Base-by-base conservation (phyloP, 2,113 vertebrate genomes). In the Motacilla alba region DNA sequence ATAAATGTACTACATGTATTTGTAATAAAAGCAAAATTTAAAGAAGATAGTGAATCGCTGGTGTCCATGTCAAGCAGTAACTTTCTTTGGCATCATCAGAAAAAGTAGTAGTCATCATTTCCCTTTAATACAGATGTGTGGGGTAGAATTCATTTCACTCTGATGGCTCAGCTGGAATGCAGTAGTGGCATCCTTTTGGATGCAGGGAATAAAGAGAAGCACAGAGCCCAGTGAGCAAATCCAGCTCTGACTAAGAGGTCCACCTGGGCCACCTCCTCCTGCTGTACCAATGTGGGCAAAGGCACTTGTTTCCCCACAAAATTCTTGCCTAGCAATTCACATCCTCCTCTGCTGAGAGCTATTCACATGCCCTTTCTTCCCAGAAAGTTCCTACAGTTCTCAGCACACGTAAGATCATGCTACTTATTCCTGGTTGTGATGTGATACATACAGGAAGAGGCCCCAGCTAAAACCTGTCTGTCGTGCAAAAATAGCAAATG, bases 21-120 rank as follows among this genome's bases (percentile, higher is more conserved):
- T 94, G 86, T 46, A 95, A 94, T 92, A 96, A 96, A 96, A 90
- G 46, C 30, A 93, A 93, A 78, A 93, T 91, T 90, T 87, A 70
- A 63, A 95, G 58, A 83, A 67, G 44, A 53, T 86, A 92, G 86
- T 49, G 90, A 95, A 96, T 95, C 2, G 11, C 22, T 24, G 19
- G 1, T 52, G 23, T 16, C 15, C 5, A 0, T 22, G 23, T 47
- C 58, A 68, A 53, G 43, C 76, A 53, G 7, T 2, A n/a, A 37
- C 22, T 72, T 44, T 37, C 53, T 76, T 60, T 46, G 16, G 6
- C 31, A 50, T 58, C 21, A 78, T 49, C 46, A 82, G 43, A 53
- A 93, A 60, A 78, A 84, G 22, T 7, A 39, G 12, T 3, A 69
- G 37, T 21, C 43, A 49, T 50, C 35, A 35, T 35, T 5, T 3